Conservation (phyloP, 2,113 vertebrate species). For the Enhydra lutris region DNA sequence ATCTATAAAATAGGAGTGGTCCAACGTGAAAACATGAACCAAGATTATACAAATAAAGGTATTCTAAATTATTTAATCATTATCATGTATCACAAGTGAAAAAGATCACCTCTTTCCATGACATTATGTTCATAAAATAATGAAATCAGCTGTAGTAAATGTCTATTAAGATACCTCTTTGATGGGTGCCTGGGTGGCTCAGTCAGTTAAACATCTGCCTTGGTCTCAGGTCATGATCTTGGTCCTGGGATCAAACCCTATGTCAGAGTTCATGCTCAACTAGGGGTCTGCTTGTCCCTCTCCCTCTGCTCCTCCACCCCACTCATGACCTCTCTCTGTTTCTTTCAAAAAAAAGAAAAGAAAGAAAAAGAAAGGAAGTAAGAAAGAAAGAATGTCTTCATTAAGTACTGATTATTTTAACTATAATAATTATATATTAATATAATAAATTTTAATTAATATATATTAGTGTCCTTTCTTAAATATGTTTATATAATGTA, state of each 20-base stretch:
- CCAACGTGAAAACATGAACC: neutral
- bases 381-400: neutral
- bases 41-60: neutral
- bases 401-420: neutral
- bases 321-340: too few relatives aligned
- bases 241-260: too few relatives aligned
- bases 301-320: too few relatives aligned
- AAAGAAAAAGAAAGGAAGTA: too few relatives aligned
- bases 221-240: too few relatives aligned
- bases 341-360: too few relatives aligned
- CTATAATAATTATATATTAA: neutral
- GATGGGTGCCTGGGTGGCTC: neutral
- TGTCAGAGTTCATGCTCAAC: accelerated
- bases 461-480: neutral
- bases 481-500: neutral
- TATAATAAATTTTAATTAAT: neutral
- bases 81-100: neutral
- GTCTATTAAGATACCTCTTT: neutral
- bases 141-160: neutral
- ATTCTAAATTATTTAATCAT: neutral
- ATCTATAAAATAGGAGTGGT: neutral
- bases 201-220: too few relatives aligned
- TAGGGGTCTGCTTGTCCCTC: too few relatives aligned
- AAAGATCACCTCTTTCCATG: neutral
- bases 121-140: neutral